Base-by-base conservation (phyloP, 2,888 invertebrate species). In the Periphyllus acericola region DNA sequence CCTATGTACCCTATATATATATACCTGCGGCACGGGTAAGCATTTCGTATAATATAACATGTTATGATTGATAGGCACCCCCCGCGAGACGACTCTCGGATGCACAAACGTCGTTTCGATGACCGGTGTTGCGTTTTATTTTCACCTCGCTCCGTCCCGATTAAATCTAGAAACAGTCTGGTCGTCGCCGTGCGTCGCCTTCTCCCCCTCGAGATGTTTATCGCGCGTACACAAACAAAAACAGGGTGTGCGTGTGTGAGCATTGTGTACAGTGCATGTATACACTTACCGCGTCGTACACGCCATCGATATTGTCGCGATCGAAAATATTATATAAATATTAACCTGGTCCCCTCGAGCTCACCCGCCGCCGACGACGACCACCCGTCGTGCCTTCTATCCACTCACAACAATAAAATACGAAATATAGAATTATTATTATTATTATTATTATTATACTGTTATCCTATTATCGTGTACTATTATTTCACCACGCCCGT, bases 361-460 rank as follows among this genome's bases (percentile, higher is more conserved):
- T 46, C 78, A 66, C 83, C 46, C 8, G 46, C 29, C 40, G 60
- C 32, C n/a, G 29, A 19, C 21, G 19, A 32, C 34, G 68, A 84
- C 84, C 84, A n/a, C 84, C 84, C 84, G 84, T 78, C 68, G 84
- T 21, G 84, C 19, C 83, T 55, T 66, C 66, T 32, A 32, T 36
- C 29, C 75, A 55, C 74, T 5, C 40, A 55, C 74, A 36, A 82
- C n/a, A 80, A 80, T 82, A 71, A n/a, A n/a, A 82, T 72, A 81
- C 68, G 32, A 68, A 81, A 21, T 81, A 82, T 72, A n/a, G n/a
- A 29, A 71, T 32, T 14, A 52, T 34, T 81, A 14, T 21, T 19
- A 29, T 60, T 25, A 19, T 11, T n/a, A 68, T 80, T 36, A 66
- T 81, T 81, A 34, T 79, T n/a, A 55, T 81, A 14, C 4, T 19